Conservation (phyloP, 2,888 invertebrate species). For the Tetragonula carbonaria region DNA sequence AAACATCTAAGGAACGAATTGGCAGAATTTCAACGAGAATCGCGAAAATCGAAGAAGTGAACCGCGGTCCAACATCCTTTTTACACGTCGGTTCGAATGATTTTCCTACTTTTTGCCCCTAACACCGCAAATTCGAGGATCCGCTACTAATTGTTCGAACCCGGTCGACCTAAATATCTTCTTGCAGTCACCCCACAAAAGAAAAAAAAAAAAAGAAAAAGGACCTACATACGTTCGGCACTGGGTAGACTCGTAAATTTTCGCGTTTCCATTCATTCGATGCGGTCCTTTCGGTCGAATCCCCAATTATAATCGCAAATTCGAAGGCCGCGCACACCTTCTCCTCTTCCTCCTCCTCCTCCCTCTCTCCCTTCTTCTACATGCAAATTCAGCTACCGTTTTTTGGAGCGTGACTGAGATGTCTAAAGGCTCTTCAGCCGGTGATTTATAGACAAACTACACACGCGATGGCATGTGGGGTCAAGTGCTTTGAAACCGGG, state of each 20-base stretch:
- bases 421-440: constrained; percentile 30
- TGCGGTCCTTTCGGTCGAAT: background rate
- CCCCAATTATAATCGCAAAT: constrained; percentile 37
- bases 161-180: constrained; percentile 27
- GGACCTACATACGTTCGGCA: background rate
- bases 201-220: background rate
- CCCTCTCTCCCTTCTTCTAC: background rate
- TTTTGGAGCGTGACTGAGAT: constrained; percentile 39
- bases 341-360: too few species aligned
- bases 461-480: constrained; percentile 23
- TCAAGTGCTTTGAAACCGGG: constrained; percentile 49
- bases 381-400: constrained; percentile 38
- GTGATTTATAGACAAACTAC: constrained; percentile 47
- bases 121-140: constrained; percentile 3
- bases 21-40: background rate
- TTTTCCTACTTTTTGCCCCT: background rate
- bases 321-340: constrained; percentile 2
- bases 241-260: background rate
- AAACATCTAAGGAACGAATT: background rate
- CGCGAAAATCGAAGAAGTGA: background rate
- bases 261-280: background rate
- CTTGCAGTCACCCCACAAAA: background rate
- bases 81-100: background rate
- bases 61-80: background rate
- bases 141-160: constrained; percentile 14